Evolutionary conservation across 2,113 vertebrate genomes (phyloP), one percentile per base, ranked within the genome.

Genomic region (Phrynosoma blainvillii): DNA sequence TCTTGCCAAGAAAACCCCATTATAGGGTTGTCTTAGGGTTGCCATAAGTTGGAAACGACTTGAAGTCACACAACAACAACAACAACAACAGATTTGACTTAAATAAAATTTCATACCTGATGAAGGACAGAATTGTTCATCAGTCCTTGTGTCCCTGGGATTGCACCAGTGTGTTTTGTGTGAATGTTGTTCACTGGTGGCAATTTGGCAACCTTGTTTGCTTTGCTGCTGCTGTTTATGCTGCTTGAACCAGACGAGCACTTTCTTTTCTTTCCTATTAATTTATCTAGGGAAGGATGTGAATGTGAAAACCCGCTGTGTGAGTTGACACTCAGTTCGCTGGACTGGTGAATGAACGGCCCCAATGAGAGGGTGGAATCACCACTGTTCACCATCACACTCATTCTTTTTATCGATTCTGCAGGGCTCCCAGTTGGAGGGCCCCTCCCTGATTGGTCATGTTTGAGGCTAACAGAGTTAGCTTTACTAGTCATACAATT

Each of bases 401-500:
- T 99, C 99, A 99, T 99, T 88, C 99, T 98, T 93, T 99, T 99
- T 93, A 99, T 99, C 62, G 98, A 97, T 92, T 99, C 99, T 5
- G 98, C 97, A 7, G 98, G 97, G 97, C 97, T 99, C 90, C 98
- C 98, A 0, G 97, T 96, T 0, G 96, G 96, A 92, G 98, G 97
- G 13, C 97, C 99, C 94, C 98, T 97, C 82, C 98, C 97, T 87
- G 97, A 95, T 91, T 97, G 96, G 92, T 99, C 98, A 1, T 98
- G 98, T 95, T 98, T 98, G 91, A 98, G 95, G 91, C 98, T 98
- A 91, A 97, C 97, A 0, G 97, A 97, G 96, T 98, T 98, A 40
- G 97, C 97, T 94, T 97, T 97, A 88, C 96, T 97, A 52, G 97
- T 97, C 93, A 98, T 96, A 87, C 98, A 99, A 95, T 97, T 99